Base-by-base conservation (phyloP, 2,888 invertebrate genomes). In the Malacosoma neustria region DNA sequence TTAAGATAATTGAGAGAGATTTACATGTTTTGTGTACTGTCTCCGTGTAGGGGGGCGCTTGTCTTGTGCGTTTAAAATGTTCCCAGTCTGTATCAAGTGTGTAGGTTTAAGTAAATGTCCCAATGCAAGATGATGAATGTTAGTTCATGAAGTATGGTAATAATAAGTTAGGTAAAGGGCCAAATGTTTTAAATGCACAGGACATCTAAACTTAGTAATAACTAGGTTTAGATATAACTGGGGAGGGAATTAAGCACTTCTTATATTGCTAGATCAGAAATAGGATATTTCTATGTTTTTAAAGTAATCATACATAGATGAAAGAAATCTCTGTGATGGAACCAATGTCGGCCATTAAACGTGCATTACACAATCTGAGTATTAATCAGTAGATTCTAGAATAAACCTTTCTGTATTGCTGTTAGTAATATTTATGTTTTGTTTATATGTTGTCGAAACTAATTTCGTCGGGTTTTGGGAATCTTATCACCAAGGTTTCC, bases 351-450 rank as follows among this genome's bases (percentile, higher is more conserved):
- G 67, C 72, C 70, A 67, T 22, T 72, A 63, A 71, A 70, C 69
- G 60, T 65, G 66, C 64, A 62, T 68, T 67, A 68, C 64, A 65
- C 73, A 77, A 77, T 77, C 74, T 79, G 72, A 81, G 80, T 82
- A 80, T 80, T 82, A 79, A 64, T 72, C 62, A 61, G 72, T 82
- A 74, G 76, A 66, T 73, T 71, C 74, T 80, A 77, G 73, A 65
- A 53, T 57, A 69, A 67, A 64, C 68, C 67, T 72, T 61, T 68
- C 54, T 76, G 69, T 75, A 71, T 72, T 72, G 73, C 77, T 82
- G 79, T 81, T 81, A 79, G 81, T 81, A 74, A 77, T 73, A 71
- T 74, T 71, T 72, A 72, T 75, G 72, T 80, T 80, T 77, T 77
- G 72, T 80, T 80, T 75, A 75, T 7, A 81, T 76, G 77, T 80